Evolutionary conservation across 2,797 vertebrate genomes (phyloP), one percentile per base, ranked within the genome.

Genomic region (Falco novaeseelandiae): DNA sequence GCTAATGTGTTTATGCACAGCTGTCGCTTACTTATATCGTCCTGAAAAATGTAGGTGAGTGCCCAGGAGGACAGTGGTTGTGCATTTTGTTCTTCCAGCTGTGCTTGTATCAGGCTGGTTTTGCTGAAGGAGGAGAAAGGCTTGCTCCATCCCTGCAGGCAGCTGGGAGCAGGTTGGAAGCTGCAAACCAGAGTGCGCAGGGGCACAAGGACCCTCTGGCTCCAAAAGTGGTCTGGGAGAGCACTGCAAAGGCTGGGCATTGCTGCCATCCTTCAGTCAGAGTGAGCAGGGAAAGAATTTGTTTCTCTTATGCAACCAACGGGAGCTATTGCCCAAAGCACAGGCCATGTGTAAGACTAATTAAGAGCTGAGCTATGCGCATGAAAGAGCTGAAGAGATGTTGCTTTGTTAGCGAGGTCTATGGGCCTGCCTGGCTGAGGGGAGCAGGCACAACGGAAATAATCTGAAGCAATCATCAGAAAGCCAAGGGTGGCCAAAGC

Each of bases 251-350:
- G 86, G 70, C 91, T 82, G 70, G 52, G 66, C 2, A 1, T 14
- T 93, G 81, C 96, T 95, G 89, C 87, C 83, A 78, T 78, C 77
- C 87, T 91, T 74, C 95, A 93, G 69, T 49, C 73, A 89, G 57
- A 82, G 78, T 0, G 2, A 89, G 62, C 62, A 85, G 34, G 40
- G 52, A 51, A 67, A 36, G 11, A 52, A 83, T 32, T 78, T 3
- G 52, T 62, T 83, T 66, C 63, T 62, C 48, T 46, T 77, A 51
- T 5, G 3, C 71, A 87, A 25, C 32, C 12, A 19, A 42, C 2
- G 1, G 67, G 51, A 94, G 54, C 4, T 6, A 23, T 62, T 7
- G 1, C 90, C 85, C 46, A 65, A 69, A 93, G 59, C 79, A 59
- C 3, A 1, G 42, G 46, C 77, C 0, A 0, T 1, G 1, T 55